Base-by-base conservation (phyloP, 2,888 invertebrate genomes). In the Hypselothyrea guttata region DNA sequence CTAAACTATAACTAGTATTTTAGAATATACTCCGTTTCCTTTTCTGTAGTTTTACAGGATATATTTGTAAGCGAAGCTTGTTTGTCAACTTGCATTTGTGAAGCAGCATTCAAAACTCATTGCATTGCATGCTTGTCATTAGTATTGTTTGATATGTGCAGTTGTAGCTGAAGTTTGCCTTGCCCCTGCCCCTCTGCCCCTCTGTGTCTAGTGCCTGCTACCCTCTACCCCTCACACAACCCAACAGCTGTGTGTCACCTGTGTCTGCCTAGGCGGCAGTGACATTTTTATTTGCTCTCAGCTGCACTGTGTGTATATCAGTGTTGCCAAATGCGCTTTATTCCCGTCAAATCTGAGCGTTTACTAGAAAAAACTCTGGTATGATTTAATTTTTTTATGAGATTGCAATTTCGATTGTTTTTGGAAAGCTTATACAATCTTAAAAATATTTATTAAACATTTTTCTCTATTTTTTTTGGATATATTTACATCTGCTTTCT, bases 241-340 rank as follows among this genome's bases (percentile, higher is more conserved):
- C 48, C 18, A 31, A 33, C 55, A 56, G 48, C 55, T 66, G 48
- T 66, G 45, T 71, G 66, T 66, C 69, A 71, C 67, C 67, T 69
- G 60, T 52, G 60, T 44, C 22, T 22, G 22, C 22, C 22, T 5
- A 22, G 2, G 22, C 5, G 22, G 40, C 60, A 46, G 34, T 71
- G 56, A 31, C 53, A 67, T 67, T 72, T 67, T 54, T 70, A 73
- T 70, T 70, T 70, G 62, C 71, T 61, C 7, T 54, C 44, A 42
- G 48, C 35, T 51, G 34, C 11, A 13, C 22, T 4, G 22, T 22
- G 22, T 22, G 22, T 22, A 22, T n/a, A n/a, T n/a, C n/a, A n/a
- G n/a, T n/a, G n/a, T n/a, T n/a, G n/a, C n/a, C n/a, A n/a, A n/a
- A n/a, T n/a, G n/a, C n/a, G n/a, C n/a, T n/a, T n/a, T n/a, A n/a